Evolutionary conservation across 2,888 invertebrate genomes (phyloP), one percentile per base, ranked within the genome.

Genomic region (Plusia festucae): DNA sequence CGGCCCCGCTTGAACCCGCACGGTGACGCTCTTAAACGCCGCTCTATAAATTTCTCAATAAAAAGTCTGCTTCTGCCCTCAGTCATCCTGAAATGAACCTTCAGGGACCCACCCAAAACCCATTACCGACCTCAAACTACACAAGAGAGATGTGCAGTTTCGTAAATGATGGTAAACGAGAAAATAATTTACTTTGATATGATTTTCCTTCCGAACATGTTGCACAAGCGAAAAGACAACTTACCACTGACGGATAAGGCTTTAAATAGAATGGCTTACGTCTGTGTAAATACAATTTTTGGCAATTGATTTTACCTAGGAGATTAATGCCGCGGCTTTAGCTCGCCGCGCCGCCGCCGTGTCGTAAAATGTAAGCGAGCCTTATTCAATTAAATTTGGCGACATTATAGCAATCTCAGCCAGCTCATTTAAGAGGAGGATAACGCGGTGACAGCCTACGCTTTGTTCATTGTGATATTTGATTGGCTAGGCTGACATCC

Each of bases 351-450:
- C 85, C 87, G 84, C 85, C 87, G 87, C 85, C 87, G 87, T 87
- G 89, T 90, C 92, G 90, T 93, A 91, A 94, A 94, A 93, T 93
- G 92, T 94, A 91, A 93, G 91, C 94, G 92, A 93, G 86, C 90
- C 91, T 93, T 93, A 94, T 94, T 94, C 92, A 92, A 94, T 95
- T 94, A 93, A 94, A 94, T 91, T 91, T 85, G 88, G 91, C 89
- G 90, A 91, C 91, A 92, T 93, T 92, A 93, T 92, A 92, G 92
- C 93, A 90, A 91, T 93, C 91, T 93, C 90, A 88, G 89, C 85
- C 76, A 88, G 87, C 90, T 91, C 90, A 91, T 93, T 93, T 91
- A 88, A 81, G 84, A 85, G 84, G 80, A 87, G 87, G 81, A 86
- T 79, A 83, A 87, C 85, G 85, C 78, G 84, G 79, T 86, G 88